Evolutionary conservation across 2,797 vertebrate genomes (phyloP), one percentile per base, ranked within the genome.

Genomic region (Margarornis squamiger): DNA sequence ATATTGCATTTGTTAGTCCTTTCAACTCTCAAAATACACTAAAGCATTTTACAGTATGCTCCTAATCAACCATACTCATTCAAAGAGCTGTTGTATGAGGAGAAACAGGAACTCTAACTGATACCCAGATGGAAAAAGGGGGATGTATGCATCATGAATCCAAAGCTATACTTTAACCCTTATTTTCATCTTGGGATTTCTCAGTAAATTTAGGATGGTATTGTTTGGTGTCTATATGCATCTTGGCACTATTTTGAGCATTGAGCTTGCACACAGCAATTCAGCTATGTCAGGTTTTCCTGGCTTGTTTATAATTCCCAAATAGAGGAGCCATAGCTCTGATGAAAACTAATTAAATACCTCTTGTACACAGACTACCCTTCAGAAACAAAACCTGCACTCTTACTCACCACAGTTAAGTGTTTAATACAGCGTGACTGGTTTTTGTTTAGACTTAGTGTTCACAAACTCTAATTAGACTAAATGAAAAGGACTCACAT

Each of bases 11-110:
- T 88, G 3, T 70, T 86, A 81, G 55, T 82, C 63, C 52, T 87
- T 93, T 78, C 79, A 91, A 76, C n/a, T 90, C 86, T 90, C 72
- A 81, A 89, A 94, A 86, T 65, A 95, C 13, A 59, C n/a, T 66
- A 21, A 65, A 88, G 30, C 46, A 66, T 93, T 95, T 97, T 84
- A 79, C 10, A 70, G 39, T 12, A 39, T 5, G n/a, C 43, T 80
- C 36, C 11, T 61, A n/a, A 82, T 39, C 32, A 82, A 5, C 41
- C 23, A 65, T 32, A 49, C 30, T 66, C 55, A 32, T 52, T 46
- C 66, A 12, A 67, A 87, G 59, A 55, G 23, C 17, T 91, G 57
- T 61, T 27, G 34, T 29, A 27, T 19, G 41, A 68, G 41, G 29
- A 29, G 93, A 66, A 45, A 54, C 23, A 66, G 89, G 70, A 78